Conservation (phyloP, 2,888 invertebrate genomes). For the Gerris lacustris region DNA sequence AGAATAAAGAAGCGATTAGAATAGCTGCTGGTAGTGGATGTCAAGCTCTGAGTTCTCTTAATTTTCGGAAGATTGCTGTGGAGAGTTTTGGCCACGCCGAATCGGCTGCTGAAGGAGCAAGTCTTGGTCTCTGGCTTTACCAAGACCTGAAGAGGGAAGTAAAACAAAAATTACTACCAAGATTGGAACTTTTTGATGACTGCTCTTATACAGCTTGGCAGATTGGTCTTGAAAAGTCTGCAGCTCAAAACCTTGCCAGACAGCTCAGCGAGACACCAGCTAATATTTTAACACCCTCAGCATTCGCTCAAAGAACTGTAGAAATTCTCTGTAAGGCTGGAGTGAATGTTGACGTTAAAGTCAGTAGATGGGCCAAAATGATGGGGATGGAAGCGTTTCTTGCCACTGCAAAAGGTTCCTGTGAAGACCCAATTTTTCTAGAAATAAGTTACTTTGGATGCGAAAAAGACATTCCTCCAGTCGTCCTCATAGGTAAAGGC, state of each 20-base stretch:
- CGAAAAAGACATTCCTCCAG: conserved; percentile 46
- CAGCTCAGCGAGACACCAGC: conserved; percentile 68
- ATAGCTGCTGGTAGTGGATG: conserved; percentile 53
- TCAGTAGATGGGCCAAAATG: conserved; percentile 61
- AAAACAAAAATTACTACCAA: conserved; percentile 33
- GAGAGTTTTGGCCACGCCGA: conserved; percentile 65
- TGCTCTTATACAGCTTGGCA: conserved; percentile 59
- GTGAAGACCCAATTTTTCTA: conserved; percentile 66
- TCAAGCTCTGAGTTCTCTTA: conserved; percentile 44
- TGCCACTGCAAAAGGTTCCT: conserved; percentile 61
- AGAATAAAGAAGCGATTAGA: conserved; percentile 61
- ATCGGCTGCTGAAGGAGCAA: conserved; percentile 66
- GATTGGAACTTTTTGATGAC: conserved; percentile 48
- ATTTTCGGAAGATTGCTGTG: conserved; percentile 47
- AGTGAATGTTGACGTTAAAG: conserved; percentile 52
- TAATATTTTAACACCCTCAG: conserved; percentile 64
- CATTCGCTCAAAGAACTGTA: conserved; percentile 58
- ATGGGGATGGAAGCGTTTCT: conserved; percentile 70
- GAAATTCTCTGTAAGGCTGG: conserved; percentile 44
- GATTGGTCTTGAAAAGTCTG: conserved; percentile 57
- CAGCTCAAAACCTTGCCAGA: conserved; percentile 67
- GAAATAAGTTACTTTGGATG: conserved; percentile 59
- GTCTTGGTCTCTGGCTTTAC: conserved; percentile 55
- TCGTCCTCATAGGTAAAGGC: conserved; percentile 60
- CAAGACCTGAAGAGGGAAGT: conserved; percentile 47